Evolutionary conservation across 2,888 invertebrate species (phyloP).

Genomic region (Mellilla xanthometata): DNA sequence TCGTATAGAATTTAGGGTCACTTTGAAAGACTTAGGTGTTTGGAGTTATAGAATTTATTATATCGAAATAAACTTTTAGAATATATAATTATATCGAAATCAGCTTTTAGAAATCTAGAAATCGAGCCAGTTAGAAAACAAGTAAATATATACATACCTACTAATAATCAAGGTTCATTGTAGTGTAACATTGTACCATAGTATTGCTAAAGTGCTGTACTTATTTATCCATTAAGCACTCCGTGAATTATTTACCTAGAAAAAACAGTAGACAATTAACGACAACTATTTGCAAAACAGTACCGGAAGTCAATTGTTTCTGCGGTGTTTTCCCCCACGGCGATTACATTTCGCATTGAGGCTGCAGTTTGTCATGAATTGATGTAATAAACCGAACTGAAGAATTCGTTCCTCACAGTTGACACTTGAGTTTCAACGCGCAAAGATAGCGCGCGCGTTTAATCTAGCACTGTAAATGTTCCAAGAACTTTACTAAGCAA

Average conservation of each 20-base stretch:
- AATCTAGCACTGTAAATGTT: constrained; percentile 9
- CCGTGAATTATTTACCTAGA: constrained; percentile 11
- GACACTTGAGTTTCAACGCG: constrained; percentile 27
- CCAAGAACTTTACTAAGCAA: constrained; percentile 2
- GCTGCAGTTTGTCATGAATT: constrained; percentile 34
- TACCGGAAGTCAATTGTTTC: constrained; percentile 51
- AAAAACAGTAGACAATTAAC: constrained; percentile 19
- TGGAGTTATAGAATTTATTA: too few relatives aligned
- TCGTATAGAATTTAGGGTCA: too few relatives aligned
- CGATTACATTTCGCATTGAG: constrained; percentile 38
- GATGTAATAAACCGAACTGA: constrained; percentile 26
- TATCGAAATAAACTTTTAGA: too few relatives aligned
- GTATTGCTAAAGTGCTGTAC: background rate
- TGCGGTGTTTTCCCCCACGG: constrained; percentile 39
- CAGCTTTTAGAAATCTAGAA: too few relatives aligned
- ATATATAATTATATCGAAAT: too few relatives aligned
- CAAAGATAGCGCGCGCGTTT: constrained; percentile 19
- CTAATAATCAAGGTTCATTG: too few relatives aligned
- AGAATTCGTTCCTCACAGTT: constrained; percentile 23
- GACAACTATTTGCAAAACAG: constrained; percentile 23
- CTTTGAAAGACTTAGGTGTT: too few relatives aligned
- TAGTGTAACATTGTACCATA: too few relatives aligned
- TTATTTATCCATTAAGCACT: constrained; percentile 1
- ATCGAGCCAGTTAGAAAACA: too few relatives aligned
- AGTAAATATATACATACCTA: too few relatives aligned